These are phyloP conservation scores for Trachymyrmex cornetzi DNA, from an alignment of 1,140 invertebrate species.

Conservation along the genomic window DNA sequence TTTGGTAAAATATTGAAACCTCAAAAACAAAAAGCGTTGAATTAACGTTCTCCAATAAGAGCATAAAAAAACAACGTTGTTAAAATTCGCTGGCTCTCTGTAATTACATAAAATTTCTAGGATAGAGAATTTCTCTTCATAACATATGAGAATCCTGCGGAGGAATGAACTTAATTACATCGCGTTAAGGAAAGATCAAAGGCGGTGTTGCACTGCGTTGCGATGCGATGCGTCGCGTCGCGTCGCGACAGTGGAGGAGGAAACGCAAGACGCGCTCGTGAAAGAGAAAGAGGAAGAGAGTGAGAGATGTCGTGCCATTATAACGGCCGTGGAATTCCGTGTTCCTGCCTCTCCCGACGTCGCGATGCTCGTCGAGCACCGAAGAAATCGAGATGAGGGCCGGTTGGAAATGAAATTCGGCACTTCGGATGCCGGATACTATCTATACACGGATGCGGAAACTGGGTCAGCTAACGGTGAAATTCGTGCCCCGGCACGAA, in stretches of 20 bases:
- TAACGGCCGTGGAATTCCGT: slow-evolving; percentile 55
- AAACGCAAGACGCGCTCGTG: slow-evolving; percentile 4
- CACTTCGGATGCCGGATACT: slow-evolving; percentile 51
- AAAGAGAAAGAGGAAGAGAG: slow-evolving; percentile 31
- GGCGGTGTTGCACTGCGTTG: not conserved
- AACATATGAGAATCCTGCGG: not conserved
- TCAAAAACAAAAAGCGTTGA: not conserved
- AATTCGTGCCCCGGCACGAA: slow-evolving; percentile 59
- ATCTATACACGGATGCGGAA: slow-evolving; percentile 59
- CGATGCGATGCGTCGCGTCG: not conserved
- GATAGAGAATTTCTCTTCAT: not conserved
- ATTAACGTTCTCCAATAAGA: not conserved
- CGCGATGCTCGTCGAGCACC: slow-evolving; percentile 26
- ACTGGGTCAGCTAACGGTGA: slow-evolving; percentile 64
- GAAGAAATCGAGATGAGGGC: slow-evolving; percentile 57
- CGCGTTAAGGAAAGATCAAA: slow-evolving; percentile 63
- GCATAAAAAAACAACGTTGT: not conserved
- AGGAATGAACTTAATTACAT: slow-evolving; percentile 31
- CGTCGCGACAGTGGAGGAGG: not conserved
- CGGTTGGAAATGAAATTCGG: slow-evolving; percentile 63
- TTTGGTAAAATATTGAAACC: not conserved
- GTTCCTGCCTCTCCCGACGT: slow-evolving; percentile 22
- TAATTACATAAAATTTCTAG: slow-evolving; percentile 35
- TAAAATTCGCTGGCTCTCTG: not conserved
- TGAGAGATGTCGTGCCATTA: slow-evolving; percentile 19